A percentile compares a stretch with the other conserved stretches of the same genome.
These are phyloP conservation scores for Dromiciops gliroides DNA, from an alignment of 2,113 vertebrate species.

Conservation along the genomic window DNA sequence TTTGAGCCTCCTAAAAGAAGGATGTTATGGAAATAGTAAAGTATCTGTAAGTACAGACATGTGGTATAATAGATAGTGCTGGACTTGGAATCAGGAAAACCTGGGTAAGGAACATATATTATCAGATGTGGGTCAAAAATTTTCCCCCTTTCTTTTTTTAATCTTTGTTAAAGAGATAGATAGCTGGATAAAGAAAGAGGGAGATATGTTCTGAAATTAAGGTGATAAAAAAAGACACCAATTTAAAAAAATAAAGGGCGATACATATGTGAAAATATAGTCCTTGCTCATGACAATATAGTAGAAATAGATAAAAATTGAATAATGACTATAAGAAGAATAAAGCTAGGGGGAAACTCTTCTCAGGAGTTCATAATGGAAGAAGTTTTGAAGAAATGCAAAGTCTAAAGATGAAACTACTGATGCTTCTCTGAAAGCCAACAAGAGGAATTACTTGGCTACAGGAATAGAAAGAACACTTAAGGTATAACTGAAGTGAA, in stretches of 20 bases:
- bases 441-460: not conserved
- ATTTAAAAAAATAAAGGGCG: not conserved
- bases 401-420: not conserved
- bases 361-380: not conserved
- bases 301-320: slow-evolving; percentile 13
- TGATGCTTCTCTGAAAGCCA: not conserved
- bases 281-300: not conserved
- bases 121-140: not conserved
- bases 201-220: not conserved
- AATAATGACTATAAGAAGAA: not conserved
- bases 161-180: not conserved
- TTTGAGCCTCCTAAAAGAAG: slow-evolving; percentile 31
- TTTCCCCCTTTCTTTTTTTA: not conserved
- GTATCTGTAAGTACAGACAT: not conserved
- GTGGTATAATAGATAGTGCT: too few species aligned
- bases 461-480: not conserved
- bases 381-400: not conserved
- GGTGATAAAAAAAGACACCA: not conserved
- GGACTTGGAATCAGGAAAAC: too few species aligned
- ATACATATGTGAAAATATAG: not conserved
- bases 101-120: not conserved
- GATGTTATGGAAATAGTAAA: not conserved
- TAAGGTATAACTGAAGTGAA: not conserved
- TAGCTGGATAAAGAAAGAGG: not conserved
- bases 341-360: not conserved